Evolutionary conservation across 2,113 vertebrate genomes (phyloP), one percentile per base, ranked within the genome.

Genomic region (Chascanopsetta lugubris): DNA sequence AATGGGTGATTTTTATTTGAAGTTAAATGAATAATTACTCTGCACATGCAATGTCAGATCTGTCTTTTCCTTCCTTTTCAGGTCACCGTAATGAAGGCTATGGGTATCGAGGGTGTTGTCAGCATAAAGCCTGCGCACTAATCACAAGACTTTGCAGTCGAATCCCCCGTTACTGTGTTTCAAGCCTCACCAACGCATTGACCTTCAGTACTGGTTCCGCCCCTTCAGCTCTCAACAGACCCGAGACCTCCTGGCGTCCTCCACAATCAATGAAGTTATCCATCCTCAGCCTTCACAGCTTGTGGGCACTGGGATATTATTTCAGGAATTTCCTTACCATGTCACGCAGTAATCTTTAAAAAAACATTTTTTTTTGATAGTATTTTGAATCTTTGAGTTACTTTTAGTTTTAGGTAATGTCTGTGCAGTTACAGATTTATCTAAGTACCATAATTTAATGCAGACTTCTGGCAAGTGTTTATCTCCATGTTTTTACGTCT

Each of bases 11-110:
- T n/a, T n/a, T n/a, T n/a, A n/a, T n/a, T n/a, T n/a, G n/a, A n/a
- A n/a, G n/a, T n/a, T n/a, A n/a, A n/a, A n/a, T n/a, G n/a, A n/a
- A n/a, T n/a, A n/a, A n/a, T n/a, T n/a, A n/a, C n/a, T n/a, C n/a
- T 5, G 13, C 5, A 36, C n/a, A 55, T 1, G 10, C 57, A 6
- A 1, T 27, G 2, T 11, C 15, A 21, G 0, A 27, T 22, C 25
- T 38, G 40, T 42, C 17, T 27, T 34, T 25, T n/a, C 18, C 64
- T 9, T 46, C 25, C 5, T 43, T 55, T 87, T 2, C 84, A 98
- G 96, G 92, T 96, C 54, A 93, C 94, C 4, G 95, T 98, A 82
- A 87, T 95, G 88, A 91, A 88, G 85, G 95, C 95, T 76, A 82
- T 97, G 89, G 90, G 90, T 38, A 94, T 96, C 74, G 96, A 98